phyloP scores from a whole-genome alignment of 37 sponge, comb jelly and placozoan genomes.

The Lycopodina hypogea region DNA sequence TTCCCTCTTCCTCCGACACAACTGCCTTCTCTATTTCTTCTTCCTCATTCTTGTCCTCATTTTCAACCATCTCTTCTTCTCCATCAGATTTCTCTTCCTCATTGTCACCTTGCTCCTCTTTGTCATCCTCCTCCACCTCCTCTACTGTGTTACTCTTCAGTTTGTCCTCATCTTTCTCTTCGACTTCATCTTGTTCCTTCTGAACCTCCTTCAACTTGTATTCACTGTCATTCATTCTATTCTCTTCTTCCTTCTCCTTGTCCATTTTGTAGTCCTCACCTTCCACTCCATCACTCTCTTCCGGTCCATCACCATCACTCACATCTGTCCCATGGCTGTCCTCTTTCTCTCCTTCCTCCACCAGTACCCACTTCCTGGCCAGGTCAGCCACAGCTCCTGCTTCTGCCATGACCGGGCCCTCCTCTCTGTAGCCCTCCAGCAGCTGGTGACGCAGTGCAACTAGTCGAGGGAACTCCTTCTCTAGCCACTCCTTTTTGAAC shows the following conservation, averaged over 20 bases:
- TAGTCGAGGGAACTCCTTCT: background rate
- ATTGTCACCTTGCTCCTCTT: too few relatives aligned
- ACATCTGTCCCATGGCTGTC: too few relatives aligned
- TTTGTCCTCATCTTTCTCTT: background rate
- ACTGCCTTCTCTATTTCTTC: background rate
- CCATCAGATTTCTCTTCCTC: too few relatives aligned
- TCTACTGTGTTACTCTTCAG: background rate
- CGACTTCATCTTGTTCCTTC: background rate
- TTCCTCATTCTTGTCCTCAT: too few relatives aligned
- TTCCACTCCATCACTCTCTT: too few relatives aligned
- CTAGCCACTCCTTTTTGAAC: constrained; percentile 60
- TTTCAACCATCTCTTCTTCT: too few relatives aligned
- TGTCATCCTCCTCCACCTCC: background rate
- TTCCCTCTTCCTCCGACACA: background rate
- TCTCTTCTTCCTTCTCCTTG: too few relatives aligned
- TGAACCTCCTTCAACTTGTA: too few relatives aligned
- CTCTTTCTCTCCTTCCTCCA: constrained; percentile 8
- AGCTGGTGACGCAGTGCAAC: constrained; percentile 2
- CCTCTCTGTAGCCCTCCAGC: background rate
- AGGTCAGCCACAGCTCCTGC: constrained; percentile 28
- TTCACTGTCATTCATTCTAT: too few relatives aligned
- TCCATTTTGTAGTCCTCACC: too few relatives aligned
- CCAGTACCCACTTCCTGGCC: constrained; percentile 20
- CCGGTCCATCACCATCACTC: too few relatives aligned
- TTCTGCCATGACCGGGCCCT: constrained; percentile 15